Base-by-base conservation (phyloP, 2,797 vertebrate species). In the Chiroxiphia lanceolata region DNA sequence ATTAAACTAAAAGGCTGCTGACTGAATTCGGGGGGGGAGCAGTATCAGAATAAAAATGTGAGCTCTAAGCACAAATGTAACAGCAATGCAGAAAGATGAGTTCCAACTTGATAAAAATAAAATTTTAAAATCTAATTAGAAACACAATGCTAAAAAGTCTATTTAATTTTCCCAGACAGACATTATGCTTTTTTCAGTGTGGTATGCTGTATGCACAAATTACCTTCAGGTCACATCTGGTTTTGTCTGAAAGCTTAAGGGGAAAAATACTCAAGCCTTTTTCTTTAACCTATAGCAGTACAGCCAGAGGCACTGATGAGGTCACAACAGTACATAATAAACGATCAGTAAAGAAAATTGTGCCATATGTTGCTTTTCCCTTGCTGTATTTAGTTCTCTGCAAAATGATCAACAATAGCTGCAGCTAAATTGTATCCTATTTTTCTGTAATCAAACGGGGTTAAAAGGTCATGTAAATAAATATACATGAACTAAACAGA, bases 391-490 rank as follows among this genome's bases (percentile, higher is more conserved):
- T 95, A 42, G 50, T 60, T 91, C 95, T 96, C 70, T 95, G 93
- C 93, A 96, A 97, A 97, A 96, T 7, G 17, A 96, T 97, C 91
- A 96, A 93, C 91, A 96, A 89, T 70, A 82, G 36, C 50, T 92
- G 38, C 60, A 68, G 95, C 76, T 97, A 91, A 97, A 97, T 89
- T 11, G 7, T 94, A 65, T 56, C 91, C 53, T 67, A 71, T 69
- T 96, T 95, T 93, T 87, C 89, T 95, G 87, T 94, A 93, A 78
- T 81, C 90, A 96, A 97, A 97, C 75, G 53, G 93, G 94, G 96
- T 97, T 97, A 96, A 98, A 95, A 97, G 97, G 97, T 83, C 97
- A 97, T 95, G 95, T 96, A 98, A 97, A 98, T 98, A 98, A 97
- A 98, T 98, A 98, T 94, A 98, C 97, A 97, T 97, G 96, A 98